A percentile compares a stretch with the other conserved stretches of the same genome.
phyloP scores from a whole-genome alignment of 2,888 invertebrate species.

The Gryllus longicercus region DNA sequence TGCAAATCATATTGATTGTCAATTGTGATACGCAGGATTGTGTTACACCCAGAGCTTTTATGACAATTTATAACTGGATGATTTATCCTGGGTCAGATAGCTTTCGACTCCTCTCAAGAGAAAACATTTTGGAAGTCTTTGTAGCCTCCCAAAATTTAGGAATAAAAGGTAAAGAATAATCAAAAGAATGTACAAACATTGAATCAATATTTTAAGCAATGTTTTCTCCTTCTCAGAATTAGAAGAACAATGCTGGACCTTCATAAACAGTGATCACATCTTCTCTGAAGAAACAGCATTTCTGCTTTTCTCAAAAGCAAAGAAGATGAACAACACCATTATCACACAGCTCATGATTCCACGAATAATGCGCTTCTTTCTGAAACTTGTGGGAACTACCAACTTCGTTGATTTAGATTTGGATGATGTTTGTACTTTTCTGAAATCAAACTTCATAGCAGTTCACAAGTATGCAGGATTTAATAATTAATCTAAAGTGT shows the following conservation, averaged over 20 bases:
- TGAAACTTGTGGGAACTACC: slow-evolving; percentile 69
- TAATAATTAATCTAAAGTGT: too few relatives aligned
- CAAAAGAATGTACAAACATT: background rate
- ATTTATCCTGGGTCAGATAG: slow-evolving; percentile 61
- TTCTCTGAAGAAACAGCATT: slow-evolving; percentile 75
- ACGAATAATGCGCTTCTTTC: slow-evolving; percentile 69
- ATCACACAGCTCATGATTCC: slow-evolving; percentile 71
- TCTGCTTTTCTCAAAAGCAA: slow-evolving; percentile 51
- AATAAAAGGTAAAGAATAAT: slow-evolving; percentile 57
- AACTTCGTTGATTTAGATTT: slow-evolving; percentile 66
- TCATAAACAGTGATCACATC: slow-evolving; percentile 64
- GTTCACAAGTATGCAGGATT: slow-evolving; percentile 60
- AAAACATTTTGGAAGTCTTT: slow-evolving; percentile 69
- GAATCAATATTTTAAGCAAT: background rate
- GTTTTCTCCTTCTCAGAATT: slow-evolving; percentile 53
- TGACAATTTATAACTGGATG: slow-evolving; percentile 79
- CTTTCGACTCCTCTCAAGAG: slow-evolving; percentile 61
- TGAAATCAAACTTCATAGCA: slow-evolving; percentile 69
- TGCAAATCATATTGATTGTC: background rate
- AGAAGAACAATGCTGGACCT: slow-evolving; percentile 73
- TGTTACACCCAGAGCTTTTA: slow-evolving; percentile 59
- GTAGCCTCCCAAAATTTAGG: slow-evolving; percentile 67
- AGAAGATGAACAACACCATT: slow-evolving; percentile 50
- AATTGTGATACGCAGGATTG: slow-evolving; percentile 43
- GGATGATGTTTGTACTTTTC: slow-evolving; percentile 63